These are phyloP conservation scores for Micrasema longulum DNA, from an alignment of 1,140 invertebrate genomes.

Conservation along the genomic window DNA sequence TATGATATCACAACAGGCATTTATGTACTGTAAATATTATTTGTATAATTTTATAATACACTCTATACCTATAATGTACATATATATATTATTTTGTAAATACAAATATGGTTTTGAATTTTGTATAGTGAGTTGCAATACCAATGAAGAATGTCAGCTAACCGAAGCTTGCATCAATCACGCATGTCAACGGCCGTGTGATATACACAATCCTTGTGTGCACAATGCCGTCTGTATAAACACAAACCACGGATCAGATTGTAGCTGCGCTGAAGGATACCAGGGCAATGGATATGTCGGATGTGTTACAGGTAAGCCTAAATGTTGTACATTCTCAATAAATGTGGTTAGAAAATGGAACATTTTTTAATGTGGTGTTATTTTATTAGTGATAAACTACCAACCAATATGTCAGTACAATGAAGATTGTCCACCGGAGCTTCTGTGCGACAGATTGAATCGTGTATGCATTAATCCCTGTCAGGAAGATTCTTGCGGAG, in stretches of 20 bases:
- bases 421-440: conserved; percentile 86
- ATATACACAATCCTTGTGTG: conserved; percentile 84
- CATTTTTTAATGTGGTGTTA: no score
- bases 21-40: conserved; percentile 45
- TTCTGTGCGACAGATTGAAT: conserved; percentile 85
- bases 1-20: conserved; percentile 42
- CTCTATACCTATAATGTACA: conserved; percentile 32
- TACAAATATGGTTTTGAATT: conserved; percentile 56
- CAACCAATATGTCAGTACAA: conserved; percentile 88
- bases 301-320: conserved; percentile 77
- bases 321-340: background rate
- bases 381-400: conserved; percentile 69
- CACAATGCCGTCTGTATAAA: conserved; percentile 88
- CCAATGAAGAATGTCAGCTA: conserved; percentile 82
- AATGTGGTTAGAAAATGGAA: no score
- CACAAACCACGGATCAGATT: conserved; percentile 87
- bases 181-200: conserved; percentile 85
- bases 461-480: conserved; percentile 88
- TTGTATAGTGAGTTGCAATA: conserved; percentile 81
- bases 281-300: conserved; percentile 87
- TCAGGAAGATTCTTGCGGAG: conserved; percentile 83
- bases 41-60: conserved; percentile 18
- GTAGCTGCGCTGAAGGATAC: conserved; percentile 85
- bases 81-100: conserved; percentile 48
- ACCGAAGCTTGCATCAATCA: conserved; percentile 85